These are phyloP conservation scores for Amaurobius ferox DNA, from an alignment of 2,888 invertebrate species.

Conservation along the genomic window DNA sequence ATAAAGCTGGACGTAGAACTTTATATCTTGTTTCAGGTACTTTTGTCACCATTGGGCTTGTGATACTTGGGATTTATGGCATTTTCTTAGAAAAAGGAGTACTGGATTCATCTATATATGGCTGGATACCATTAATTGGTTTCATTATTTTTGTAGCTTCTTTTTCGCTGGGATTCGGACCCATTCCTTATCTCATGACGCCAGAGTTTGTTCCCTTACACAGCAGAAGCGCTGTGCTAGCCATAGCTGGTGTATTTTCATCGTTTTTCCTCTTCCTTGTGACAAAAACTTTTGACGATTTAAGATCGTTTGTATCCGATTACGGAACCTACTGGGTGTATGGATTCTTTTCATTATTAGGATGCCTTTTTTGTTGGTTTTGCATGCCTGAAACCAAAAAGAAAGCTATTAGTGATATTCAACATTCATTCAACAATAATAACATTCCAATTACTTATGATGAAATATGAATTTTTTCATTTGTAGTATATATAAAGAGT, in stretches of 20 bases:
- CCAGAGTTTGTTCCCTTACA: slow-evolving; percentile 80
- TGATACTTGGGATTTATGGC: slow-evolving; percentile 76
- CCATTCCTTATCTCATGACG: slow-evolving; percentile 78
- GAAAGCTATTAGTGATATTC: slow-evolving; percentile 28
- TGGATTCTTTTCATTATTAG: slow-evolving; percentile 76
- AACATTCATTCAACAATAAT: slow-evolving; percentile 7
- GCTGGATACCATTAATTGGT: slow-evolving; percentile 76
- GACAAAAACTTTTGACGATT: slow-evolving; percentile 82
- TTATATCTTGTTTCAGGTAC: slow-evolving; percentile 76
- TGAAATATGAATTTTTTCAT: not conserved
- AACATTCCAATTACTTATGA: not conserved
- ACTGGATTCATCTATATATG: slow-evolving; percentile 24
- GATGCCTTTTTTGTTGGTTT: slow-evolving; percentile 76
- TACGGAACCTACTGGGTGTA: slow-evolving; percentile 78
- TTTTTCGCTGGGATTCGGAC: slow-evolving; percentile 79
- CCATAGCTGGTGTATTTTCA: slow-evolving; percentile 63
- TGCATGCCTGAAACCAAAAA: slow-evolving; percentile 78
- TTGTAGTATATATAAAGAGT: too few relatives aligned
- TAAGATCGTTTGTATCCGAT: slow-evolving; percentile 35
- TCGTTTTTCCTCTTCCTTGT: slow-evolving; percentile 70
- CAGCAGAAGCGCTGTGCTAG: slow-evolving; percentile 51
- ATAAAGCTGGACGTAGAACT: slow-evolving; percentile 77
- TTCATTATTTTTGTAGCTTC: slow-evolving; percentile 77
- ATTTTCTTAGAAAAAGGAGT: slow-evolving; percentile 1
- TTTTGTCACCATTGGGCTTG: slow-evolving; percentile 76